These are phyloP conservation scores for Aptenodytes patagonicus DNA, from an alignment of 2,113 vertebrate species.

Conservation along the genomic window DNA sequence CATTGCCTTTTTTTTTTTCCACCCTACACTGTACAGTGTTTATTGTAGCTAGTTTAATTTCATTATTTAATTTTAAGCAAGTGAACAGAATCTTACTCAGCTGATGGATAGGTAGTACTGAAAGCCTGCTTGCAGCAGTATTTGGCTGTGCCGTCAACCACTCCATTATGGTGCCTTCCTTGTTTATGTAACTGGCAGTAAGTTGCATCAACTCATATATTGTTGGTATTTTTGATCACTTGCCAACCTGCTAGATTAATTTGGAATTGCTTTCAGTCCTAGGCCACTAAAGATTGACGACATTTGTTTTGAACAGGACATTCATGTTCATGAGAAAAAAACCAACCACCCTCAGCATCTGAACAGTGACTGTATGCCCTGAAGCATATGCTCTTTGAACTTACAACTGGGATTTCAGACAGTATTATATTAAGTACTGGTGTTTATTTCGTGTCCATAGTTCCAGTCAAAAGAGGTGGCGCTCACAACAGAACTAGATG, in stretches of 20 bases:
- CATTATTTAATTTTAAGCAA: not conserved
- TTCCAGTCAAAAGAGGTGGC: not conserved
- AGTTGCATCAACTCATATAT: not conserved
- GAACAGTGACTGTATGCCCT: not conserved
- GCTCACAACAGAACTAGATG: not conserved
- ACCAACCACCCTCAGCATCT: accelerated
- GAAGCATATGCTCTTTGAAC: not conserved
- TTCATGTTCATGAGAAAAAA: not conserved
- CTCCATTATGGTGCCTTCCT: not conserved
- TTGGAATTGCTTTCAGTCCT: not conserved
- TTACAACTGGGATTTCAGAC: not conserved
- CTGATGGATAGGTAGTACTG: not conserved
- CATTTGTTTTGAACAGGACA: not conserved
- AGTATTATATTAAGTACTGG: not conserved
- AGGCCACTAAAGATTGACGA: not conserved
- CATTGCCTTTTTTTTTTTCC: not conserved
- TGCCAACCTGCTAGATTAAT: not conserved
- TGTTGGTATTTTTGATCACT: slow-evolving; percentile 21
- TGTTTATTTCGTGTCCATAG: not conserved
- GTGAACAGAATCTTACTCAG: not conserved
- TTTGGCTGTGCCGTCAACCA: not conserved
- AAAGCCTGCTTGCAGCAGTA: not conserved
- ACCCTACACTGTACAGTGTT: not conserved
- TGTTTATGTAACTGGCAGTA: not conserved
- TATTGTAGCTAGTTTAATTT: not conserved